phyloP scores from a whole-genome alignment of 2,797 vertebrate species.

The Chelidonichthys spinosus region DNA sequence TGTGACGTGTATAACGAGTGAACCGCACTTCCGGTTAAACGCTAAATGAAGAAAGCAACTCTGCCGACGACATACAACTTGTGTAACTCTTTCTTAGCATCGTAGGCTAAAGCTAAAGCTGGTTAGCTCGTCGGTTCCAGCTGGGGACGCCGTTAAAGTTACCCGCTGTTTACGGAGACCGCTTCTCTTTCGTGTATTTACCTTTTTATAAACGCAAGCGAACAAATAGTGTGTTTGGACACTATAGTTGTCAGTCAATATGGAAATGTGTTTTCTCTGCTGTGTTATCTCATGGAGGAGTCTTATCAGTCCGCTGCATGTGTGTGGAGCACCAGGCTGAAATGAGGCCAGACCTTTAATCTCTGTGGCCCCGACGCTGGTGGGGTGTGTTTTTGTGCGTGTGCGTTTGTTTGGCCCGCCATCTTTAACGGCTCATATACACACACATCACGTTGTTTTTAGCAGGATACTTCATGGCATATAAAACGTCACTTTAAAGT shows the following conservation, averaged over 20 bases:
- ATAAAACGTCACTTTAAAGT: too few species aligned
- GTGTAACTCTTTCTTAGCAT: slow-evolving; percentile 22
- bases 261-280: neutral
- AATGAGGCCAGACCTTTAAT: slow-evolving; percentile 3
- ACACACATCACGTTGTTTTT: neutral
- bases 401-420: neutral
- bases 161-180: neutral
- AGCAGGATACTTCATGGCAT: neutral
- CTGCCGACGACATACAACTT: neutral
- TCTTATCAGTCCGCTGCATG: slow-evolving; percentile 52
- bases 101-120: slow-evolving; percentile 35
- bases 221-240: neutral
- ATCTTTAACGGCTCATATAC: neutral
- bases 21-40: neutral
- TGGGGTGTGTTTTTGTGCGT: neutral
- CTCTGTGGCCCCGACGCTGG: neutral
- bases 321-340: slow-evolving; percentile 2
- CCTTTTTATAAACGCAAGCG: neutral
- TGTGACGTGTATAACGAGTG: neutral
- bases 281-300: slow-evolving; percentile 35
- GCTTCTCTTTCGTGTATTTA: neutral
- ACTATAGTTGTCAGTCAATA: neutral
- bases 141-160: neutral
- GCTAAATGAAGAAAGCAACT: neutral
- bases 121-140: slow-evolving; percentile 13